These are phyloP conservation scores for Schizothorax lantsangensis DNA, from an alignment of 2,797 vertebrate species.

Conservation along the genomic window DNA sequence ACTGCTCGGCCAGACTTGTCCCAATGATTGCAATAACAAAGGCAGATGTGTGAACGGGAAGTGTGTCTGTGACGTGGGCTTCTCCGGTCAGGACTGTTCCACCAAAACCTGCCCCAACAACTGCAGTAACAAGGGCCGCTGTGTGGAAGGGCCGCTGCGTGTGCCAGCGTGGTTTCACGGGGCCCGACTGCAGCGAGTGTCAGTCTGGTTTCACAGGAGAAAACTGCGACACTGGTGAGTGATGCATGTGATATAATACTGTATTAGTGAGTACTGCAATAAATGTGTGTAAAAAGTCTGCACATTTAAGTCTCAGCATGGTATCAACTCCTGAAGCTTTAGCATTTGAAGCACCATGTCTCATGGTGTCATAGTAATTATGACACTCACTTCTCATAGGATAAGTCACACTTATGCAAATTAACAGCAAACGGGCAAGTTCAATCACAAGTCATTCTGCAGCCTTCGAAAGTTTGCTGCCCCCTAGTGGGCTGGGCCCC, in stretches of 20 bases:
- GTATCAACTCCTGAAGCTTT: too few relatives aligned
- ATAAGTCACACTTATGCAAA: too few relatives aligned
- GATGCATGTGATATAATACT: not conserved
- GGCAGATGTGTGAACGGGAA: constrained; percentile 76
- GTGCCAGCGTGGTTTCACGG: constrained; percentile 73
- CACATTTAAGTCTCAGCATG: too few relatives aligned
- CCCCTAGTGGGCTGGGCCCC: too few relatives aligned
- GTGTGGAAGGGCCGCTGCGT: constrained; percentile 77
- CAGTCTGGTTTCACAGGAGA: constrained; percentile 68
- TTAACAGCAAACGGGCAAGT: too few relatives aligned
- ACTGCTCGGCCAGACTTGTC: constrained; percentile 70
- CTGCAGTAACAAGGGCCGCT: constrained; percentile 72
- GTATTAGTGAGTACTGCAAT: not conserved
- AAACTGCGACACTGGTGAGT: constrained; percentile 74
- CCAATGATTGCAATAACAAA: constrained; percentile 69
- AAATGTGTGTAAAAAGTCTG: too few relatives aligned
- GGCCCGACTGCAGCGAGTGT: constrained; percentile 74
- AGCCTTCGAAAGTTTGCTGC: too few relatives aligned
- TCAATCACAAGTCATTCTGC: too few relatives aligned
- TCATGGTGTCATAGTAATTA: too few relatives aligned
- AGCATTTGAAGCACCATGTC: too few relatives aligned
- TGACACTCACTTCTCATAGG: too few relatives aligned
- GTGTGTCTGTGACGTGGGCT: constrained; percentile 79
- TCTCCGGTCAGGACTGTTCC: constrained; percentile 73
- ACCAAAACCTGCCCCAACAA: constrained; percentile 69